phyloP scores from a whole-genome alignment of 2,113 vertebrate species.

The Sigmodon hispidus region DNA sequence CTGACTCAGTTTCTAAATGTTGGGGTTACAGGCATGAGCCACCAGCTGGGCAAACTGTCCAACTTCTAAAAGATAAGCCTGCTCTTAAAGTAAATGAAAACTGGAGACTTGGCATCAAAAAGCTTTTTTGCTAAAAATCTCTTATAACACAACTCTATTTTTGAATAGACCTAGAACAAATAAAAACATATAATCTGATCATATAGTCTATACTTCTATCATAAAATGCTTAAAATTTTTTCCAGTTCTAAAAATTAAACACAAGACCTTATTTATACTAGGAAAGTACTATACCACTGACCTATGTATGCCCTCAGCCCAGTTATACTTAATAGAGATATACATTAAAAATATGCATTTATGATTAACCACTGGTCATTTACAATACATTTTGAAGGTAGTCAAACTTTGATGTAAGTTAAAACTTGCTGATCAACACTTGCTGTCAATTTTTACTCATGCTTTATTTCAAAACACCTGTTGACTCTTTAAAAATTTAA shows the following conservation, averaged over 20 bases:
- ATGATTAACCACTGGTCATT: slow-evolving; percentile 11
- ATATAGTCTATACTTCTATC: background rate
- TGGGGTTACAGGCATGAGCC: background rate
- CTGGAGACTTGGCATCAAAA: background rate
- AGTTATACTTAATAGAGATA: background rate
- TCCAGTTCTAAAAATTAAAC: background rate
- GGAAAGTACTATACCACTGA: background rate
- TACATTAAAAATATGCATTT: slow-evolving; percentile 19
- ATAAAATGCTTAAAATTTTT: background rate
- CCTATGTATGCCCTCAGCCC: background rate
- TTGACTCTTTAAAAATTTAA: background rate
- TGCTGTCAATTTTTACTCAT: background rate
- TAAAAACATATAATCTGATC: slow-evolving; percentile 27
- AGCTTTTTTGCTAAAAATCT: background rate
- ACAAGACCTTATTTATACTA: background rate
- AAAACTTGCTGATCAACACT: slow-evolving; percentile 28
- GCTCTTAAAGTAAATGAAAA: background rate
- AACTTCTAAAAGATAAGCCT: background rate
- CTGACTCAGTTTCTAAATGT: background rate
- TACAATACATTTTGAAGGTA: background rate
- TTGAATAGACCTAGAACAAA: background rate
- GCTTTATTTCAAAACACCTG: slow-evolving; percentile 1
- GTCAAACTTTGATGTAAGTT: slow-evolving; percentile 8
- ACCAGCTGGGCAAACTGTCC: background rate
- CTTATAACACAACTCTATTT: slow-evolving; percentile 4